These are phyloP conservation scores for Amblyteles armatorius DNA, from an alignment of 2,888 invertebrate species.

Conservation along the genomic window DNA sequence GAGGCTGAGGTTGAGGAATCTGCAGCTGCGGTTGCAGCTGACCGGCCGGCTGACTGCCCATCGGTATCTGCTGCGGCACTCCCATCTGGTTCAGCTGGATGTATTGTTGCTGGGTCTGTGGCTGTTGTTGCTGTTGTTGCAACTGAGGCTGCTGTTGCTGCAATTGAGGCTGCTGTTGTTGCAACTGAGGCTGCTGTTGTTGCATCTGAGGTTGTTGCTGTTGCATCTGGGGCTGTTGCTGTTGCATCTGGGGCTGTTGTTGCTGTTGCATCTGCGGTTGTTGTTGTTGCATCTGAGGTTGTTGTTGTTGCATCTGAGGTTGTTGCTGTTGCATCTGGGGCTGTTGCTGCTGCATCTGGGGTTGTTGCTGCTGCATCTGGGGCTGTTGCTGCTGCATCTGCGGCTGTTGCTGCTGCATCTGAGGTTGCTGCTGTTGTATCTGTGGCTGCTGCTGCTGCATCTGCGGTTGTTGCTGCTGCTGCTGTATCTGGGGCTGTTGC, in stretches of 20 bases:
- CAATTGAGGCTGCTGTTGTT: slow-evolving; percentile 63
- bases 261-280: slow-evolving; percentile 63
- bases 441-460: slow-evolving; percentile 1
- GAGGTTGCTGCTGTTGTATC: too few species aligned
- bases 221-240: slow-evolving; percentile 70
- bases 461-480: slow-evolving; percentile 67
- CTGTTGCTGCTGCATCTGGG: slow-evolving; percentile 70
- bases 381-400: slow-evolving; percentile 47
- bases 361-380: slow-evolving; percentile 64
- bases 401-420: slow-evolving; percentile 65
- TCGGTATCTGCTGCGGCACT: slow-evolving; percentile 85
- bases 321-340: slow-evolving; percentile 67
- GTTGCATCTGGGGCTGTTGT: slow-evolving; percentile 71
- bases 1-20: slow-evolving; percentile 76
- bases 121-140: slow-evolving; percentile 71
- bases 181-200: slow-evolving; percentile 71
- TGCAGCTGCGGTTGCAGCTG: slow-evolving; percentile 75
- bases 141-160: slow-evolving; percentile 71
- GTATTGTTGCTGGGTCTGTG: slow-evolving; percentile 79
- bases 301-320: slow-evolving; percentile 70
- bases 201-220: slow-evolving; percentile 71
- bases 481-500: slow-evolving; percentile 57
- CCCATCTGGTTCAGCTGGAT: slow-evolving; percentile 86
- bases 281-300: slow-evolving; percentile 71
- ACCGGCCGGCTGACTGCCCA: slow-evolving; percentile 69